These are phyloP conservation scores for Margarornis squamiger DNA, from an alignment of 2,797 vertebrate genomes.

Conservation along the genomic window DNA sequence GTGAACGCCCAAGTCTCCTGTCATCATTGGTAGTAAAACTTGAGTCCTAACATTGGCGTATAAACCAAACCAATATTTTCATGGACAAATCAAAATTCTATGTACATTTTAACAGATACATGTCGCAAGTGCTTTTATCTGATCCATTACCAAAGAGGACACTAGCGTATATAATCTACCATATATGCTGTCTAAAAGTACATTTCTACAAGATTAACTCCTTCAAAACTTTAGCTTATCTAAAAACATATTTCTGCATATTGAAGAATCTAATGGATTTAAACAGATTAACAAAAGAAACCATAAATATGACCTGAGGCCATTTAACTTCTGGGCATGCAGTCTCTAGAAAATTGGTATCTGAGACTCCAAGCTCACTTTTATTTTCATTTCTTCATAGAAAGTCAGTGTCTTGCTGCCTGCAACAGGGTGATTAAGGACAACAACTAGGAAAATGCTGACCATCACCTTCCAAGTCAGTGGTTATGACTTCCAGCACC, in stretches of 20 bases:
- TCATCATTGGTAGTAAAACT: not conserved
- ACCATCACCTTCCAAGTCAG: not conserved
- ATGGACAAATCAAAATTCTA: not conserved
- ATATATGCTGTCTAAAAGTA: not conserved
- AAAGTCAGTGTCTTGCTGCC: not conserved
- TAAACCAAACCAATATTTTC: not conserved
- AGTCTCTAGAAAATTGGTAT: not conserved
- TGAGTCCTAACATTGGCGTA: fast-evolving
- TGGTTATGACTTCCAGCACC: not conserved
- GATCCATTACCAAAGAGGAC: not conserved
- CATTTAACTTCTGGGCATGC: not conserved
- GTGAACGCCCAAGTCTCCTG: not conserved
- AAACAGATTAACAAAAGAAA: not conserved
- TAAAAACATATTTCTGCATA: not conserved
- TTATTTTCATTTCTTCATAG: not conserved
- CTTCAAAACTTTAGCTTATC: not conserved
- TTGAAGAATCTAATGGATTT: not conserved
- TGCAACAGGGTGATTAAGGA: not conserved
- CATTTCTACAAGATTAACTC: not conserved
- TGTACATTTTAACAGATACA: not conserved
- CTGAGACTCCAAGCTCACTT: not conserved
- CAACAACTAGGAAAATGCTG: not conserved
- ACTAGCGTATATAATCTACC: not conserved
- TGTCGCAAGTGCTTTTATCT: not conserved
- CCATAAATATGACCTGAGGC: not conserved